Evolutionary conservation across 2,797 vertebrate species (phyloP).

Genomic region (Propithecus deckenii): DNA sequence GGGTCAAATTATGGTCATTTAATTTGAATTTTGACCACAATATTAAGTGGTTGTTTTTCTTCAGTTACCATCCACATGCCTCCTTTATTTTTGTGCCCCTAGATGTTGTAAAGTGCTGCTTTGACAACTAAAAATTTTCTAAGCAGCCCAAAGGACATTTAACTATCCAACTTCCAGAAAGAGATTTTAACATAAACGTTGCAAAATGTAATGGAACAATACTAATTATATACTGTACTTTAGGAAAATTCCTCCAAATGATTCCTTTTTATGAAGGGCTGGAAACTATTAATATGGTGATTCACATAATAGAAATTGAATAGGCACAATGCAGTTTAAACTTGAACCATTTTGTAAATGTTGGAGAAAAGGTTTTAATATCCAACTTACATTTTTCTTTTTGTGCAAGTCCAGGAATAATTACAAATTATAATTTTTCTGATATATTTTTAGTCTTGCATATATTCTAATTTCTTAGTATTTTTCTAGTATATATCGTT

Average conservation of each 20-base stretch:
- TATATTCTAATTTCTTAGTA: conserved; percentile 43
- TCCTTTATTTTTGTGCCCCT: neutral
- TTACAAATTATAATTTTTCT: conserved; percentile 23
- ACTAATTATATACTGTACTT: neutral
- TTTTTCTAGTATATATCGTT: conserved; percentile 41
- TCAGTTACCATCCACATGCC: neutral
- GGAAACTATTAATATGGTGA: neutral
- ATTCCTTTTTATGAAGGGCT: neutral
- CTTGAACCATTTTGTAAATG: neutral
- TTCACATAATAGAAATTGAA: neutral
- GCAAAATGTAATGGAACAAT: neutral
- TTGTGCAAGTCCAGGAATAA: conserved; percentile 1
- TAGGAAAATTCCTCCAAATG: neutral
- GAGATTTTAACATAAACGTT: neutral
- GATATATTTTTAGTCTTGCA: neutral
- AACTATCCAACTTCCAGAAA: neutral
- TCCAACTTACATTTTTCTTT: neutral
- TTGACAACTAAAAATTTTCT: conserved; percentile 6
- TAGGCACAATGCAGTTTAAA: neutral
- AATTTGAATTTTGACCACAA: conserved; percentile 28
- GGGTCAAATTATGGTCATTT: conserved; percentile 48
- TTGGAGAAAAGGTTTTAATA: neutral
- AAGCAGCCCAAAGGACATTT: neutral
- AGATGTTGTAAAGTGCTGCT: conserved; percentile 39
- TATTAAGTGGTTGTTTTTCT: neutral